Percentiles rank a stretch among this genome's conserved stretches.
These are phyloP conservation scores for Lepus oiostolus DNA, from an alignment of 2,797 vertebrate genomes.

Conservation along the genomic window DNA sequence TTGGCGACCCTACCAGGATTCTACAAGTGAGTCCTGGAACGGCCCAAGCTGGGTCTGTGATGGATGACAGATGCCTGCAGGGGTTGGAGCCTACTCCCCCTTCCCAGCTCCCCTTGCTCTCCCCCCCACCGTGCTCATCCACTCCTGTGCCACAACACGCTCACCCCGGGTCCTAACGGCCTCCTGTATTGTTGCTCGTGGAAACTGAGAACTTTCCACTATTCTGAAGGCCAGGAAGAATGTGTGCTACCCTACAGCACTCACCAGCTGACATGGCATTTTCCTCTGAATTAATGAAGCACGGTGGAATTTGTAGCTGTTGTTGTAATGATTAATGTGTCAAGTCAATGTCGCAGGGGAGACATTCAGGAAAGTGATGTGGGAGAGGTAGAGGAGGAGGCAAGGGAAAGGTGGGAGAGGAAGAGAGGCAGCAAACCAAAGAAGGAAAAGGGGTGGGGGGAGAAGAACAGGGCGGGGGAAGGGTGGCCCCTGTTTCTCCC, in stretches of 20 bases:
- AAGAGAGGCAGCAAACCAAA: background rate
- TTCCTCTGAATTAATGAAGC: slow-evolving; percentile 83
- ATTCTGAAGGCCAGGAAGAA: slow-evolving; percentile 71
- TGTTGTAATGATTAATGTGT: slow-evolving; percentile 69
- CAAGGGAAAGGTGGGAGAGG: background rate
- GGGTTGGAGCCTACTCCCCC: slow-evolving; percentile 65
- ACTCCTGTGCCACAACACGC: background rate
- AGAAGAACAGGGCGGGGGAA: no score
- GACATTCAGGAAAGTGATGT: background rate
- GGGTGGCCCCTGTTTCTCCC: no score
- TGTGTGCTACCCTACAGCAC: background rate
- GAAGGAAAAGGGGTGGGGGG: background rate
- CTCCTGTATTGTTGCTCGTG: slow-evolving; percentile 81
- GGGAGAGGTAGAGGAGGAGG: background rate
- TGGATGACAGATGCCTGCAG: slow-evolving; percentile 78
- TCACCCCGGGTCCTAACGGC: slow-evolving; percentile 73
- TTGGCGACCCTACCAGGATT: slow-evolving; percentile 51
- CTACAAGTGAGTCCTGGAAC: slow-evolving; percentile 75
- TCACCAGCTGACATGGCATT: slow-evolving; percentile 61
- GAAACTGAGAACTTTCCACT: slow-evolving; percentile 86
- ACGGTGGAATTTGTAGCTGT: slow-evolving; percentile 68
- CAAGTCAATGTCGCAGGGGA: background rate
- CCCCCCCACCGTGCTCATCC: background rate
- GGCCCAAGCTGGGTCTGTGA: slow-evolving; percentile 59
- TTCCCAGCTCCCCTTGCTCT: background rate